Conservation (phyloP, 2,888 invertebrate genomes). For the Microchrysa polita region DNA sequence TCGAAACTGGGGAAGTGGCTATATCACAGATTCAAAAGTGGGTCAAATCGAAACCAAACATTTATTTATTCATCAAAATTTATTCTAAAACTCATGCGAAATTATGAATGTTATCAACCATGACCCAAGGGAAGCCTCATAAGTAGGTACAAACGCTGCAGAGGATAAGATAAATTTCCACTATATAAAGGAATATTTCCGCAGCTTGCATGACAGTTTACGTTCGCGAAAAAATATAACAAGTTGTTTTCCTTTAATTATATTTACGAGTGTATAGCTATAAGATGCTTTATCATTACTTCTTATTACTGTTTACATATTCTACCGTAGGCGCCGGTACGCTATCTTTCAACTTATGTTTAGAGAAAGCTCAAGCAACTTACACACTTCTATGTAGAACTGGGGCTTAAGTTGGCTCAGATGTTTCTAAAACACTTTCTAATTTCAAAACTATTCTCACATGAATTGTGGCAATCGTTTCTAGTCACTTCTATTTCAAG, state of each 20-base stretch:
- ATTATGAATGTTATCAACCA: constrained; percentile 9
- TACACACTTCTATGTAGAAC: no score
- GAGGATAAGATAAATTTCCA: constrained; percentile 34
- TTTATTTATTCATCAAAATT: background rate
- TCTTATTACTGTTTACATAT: constrained; percentile 19
- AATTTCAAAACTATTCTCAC: background rate
- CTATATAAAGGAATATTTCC: constrained; percentile 38
- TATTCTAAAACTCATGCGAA: background rate
- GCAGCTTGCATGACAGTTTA: constrained; percentile 23
- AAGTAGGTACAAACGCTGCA: constrained; percentile 10
- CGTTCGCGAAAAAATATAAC: constrained; percentile 27
- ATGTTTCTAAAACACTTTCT: background rate
- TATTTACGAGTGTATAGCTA: background rate
- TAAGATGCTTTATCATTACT: constrained; percentile 27
- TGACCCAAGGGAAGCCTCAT: constrained; percentile 29
- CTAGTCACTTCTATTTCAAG: no score
- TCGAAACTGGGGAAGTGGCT: background rate
- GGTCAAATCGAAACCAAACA: constrained; percentile 19
- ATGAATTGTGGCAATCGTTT: no score
- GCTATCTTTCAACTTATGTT: background rate
- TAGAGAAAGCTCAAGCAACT: background rate
- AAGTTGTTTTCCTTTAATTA: constrained; percentile 27
- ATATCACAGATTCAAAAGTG: background rate
- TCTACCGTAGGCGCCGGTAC: constrained; percentile 14
- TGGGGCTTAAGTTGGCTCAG: background rate